These are phyloP conservation scores for Cryptoleucopteryx plumbea DNA, from an alignment of 2,113 vertebrate species.

Conservation along the genomic window DNA sequence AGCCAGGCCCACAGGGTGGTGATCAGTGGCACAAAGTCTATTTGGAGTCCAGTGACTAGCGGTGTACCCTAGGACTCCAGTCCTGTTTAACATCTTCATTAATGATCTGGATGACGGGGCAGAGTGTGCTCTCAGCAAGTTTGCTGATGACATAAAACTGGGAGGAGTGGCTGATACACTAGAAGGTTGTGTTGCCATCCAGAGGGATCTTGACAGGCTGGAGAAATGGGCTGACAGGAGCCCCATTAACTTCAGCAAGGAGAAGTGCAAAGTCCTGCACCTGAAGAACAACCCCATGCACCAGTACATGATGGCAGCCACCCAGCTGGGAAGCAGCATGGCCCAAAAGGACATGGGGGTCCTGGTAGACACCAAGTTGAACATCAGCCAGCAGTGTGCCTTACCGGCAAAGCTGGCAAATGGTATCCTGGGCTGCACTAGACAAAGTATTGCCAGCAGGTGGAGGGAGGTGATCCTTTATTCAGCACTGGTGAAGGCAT, in stretches of 20 bases:
- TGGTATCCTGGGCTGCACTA: neutral
- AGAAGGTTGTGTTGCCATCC: neutral
- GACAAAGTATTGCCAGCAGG: neutral
- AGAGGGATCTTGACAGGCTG: neutral
- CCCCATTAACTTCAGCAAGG: neutral
- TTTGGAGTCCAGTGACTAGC: neutral
- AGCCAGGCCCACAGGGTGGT: neutral
- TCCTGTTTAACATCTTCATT: neutral
- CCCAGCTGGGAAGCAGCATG: neutral
- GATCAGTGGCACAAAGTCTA: neutral
- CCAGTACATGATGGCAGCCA: neutral
- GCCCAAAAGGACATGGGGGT: neutral
- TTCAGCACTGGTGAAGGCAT: neutral
- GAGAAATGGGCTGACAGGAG: neutral
- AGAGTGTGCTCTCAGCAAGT: neutral
- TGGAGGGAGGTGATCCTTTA: neutral
- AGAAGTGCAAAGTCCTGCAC: neutral
- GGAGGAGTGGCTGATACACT: neutral
- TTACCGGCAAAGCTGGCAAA: fast-evolving
- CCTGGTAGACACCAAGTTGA: neutral
- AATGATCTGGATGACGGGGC: neutral
- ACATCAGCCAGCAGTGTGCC: neutral
- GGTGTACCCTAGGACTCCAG: neutral
- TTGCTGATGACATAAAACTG: neutral
- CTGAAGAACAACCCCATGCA: neutral